These are phyloP conservation scores for Folsomia candida DNA, from an alignment of 2,888 invertebrate genomes.

Conservation along the genomic window DNA sequence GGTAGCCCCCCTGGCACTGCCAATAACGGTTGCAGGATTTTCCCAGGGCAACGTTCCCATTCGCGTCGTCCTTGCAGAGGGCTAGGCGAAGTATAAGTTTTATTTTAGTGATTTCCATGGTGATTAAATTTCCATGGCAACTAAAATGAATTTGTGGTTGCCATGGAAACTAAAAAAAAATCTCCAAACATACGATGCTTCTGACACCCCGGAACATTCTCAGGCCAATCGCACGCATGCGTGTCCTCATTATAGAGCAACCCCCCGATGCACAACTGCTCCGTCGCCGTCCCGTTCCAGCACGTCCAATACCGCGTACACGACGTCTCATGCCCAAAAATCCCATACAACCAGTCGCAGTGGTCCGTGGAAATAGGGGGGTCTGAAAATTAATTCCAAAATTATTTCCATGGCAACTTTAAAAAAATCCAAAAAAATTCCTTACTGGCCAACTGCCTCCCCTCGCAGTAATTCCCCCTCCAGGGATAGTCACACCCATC, in stretches of 20 bases:
- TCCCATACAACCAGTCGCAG: conserved; percentile 89
- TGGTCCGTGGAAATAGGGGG: conserved; percentile 80
- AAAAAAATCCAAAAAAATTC: no score
- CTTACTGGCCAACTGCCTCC: conserved; percentile 73
- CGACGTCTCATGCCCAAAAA: conserved; percentile 89
- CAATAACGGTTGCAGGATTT: conserved; percentile 92
- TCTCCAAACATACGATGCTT: conserved; percentile 80
- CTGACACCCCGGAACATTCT: conserved; percentile 88
- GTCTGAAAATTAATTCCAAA: conserved; percentile 58
- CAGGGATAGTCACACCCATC: conserved; percentile 85
- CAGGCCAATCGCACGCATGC: conserved; percentile 91
- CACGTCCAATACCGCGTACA: conserved; percentile 93
- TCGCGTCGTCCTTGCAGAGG: conserved; percentile 84
- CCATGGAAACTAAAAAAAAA: no score
- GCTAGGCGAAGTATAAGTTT: no score
- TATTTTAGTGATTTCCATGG: no score
- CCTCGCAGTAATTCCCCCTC: conserved; percentile 82
- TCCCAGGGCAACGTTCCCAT: conserved; percentile 85
- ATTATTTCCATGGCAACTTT: not conserved
- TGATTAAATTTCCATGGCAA: no score
- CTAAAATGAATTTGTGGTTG: no score
- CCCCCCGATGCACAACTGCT: conserved; percentile 87
- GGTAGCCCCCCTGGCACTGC: conserved; percentile 92
- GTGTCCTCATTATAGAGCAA: conserved; percentile 85
- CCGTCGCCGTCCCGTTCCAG: conserved; percentile 90